Base-by-base conservation (phyloP, 1,140 invertebrate species). In the Neodiprion pinetum region DNA sequence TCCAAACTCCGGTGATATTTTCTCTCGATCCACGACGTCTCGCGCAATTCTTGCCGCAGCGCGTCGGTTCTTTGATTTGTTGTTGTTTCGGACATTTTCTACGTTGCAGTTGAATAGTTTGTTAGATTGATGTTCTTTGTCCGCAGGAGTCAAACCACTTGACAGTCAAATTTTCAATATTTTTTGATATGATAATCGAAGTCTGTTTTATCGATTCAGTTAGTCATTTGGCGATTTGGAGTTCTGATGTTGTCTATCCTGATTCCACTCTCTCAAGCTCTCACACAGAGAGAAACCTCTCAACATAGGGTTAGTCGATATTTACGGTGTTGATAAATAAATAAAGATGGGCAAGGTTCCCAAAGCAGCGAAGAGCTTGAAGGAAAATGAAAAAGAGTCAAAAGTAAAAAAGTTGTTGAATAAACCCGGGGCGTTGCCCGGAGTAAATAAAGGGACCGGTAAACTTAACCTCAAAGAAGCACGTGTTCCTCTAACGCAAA, bases 1-100 rank as follows among this genome's bases (percentile, higher is more conserved):
- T 69, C 72, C 7, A 47, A 67, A 5, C 40, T 61, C n/a, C 85
- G 82, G 53, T 79, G 23, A 65, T 79, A 50, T 67, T 81, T 86
- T 73, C 86, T 82, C 7, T 80, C 80, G 0, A 21, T 48, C 8
- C 67, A 49, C 10, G 50, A 11, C 2, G 72, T 28, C 78, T 80
- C 74, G 73, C 83, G 75, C 3, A 82, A 48, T 72, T 61, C 65
- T 12, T 72, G 73, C 11, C 83, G 79, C 9, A 83, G 11, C 4
- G 9, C 53, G 5, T 61, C 53, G 53, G 53, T 61, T 61, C 53
- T 61, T 61, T 12, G 53, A 61, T 61, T 9, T 17, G 4, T 61
- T 61, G n/a, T 61, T 9, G 28, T 4, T 40, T 40, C 28, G 28
- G 2, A 40, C 28, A 40, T 40, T 40, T 4, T 40, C 28, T 1